Percentiles rank a stretch among this genome's conserved stretches.
Conservation (phyloP, 1,140 invertebrate genomes). For the Wasmannia auropunctata region DNA sequence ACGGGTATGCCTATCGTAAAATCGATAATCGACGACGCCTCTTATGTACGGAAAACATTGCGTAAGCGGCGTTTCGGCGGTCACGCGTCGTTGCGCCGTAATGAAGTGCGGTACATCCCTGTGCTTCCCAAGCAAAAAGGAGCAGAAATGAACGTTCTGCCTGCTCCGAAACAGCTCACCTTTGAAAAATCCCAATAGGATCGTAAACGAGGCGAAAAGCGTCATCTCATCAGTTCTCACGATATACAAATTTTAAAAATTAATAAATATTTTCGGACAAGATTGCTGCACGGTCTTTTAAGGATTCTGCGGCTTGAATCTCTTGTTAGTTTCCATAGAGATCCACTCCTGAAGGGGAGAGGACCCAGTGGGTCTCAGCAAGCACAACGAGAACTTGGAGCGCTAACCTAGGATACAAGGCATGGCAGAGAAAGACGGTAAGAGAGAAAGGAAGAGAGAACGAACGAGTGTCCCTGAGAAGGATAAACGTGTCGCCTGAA, state of each 20-base stretch:
- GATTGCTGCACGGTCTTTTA: neutral
- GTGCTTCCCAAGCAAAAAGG: neutral
- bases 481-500: conserved; percentile 53
- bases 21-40: conserved; percentile 60
- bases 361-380: conserved; percentile 7
- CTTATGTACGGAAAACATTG: conserved; percentile 30
- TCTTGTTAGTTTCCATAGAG: conserved; percentile 18
- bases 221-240: neutral
- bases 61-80: conserved; percentile 5
- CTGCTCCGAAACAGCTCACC: neutral
- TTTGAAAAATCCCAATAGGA: neutral
- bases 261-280: neutral
- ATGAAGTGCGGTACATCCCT: conserved; percentile 44
- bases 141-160: neutral
- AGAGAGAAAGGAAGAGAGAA: conserved; percentile 46
- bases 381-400: conserved; percentile 42
- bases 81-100: conserved; percentile 39
- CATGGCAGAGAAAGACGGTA: conserved; percentile 42
- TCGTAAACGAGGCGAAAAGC: neutral
- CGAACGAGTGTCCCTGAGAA: conserved; percentile 29
- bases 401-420: conserved; percentile 42
- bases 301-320: neutral
- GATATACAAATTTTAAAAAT: neutral
- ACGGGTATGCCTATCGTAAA: conserved; percentile 1
- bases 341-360: conserved; percentile 40